A percentile compares a stretch with the other conserved stretches of the same genome.
Evolutionary conservation across 2,797 vertebrate species (phyloP).

Genomic region (Pogoniulus pusillus): DNA sequence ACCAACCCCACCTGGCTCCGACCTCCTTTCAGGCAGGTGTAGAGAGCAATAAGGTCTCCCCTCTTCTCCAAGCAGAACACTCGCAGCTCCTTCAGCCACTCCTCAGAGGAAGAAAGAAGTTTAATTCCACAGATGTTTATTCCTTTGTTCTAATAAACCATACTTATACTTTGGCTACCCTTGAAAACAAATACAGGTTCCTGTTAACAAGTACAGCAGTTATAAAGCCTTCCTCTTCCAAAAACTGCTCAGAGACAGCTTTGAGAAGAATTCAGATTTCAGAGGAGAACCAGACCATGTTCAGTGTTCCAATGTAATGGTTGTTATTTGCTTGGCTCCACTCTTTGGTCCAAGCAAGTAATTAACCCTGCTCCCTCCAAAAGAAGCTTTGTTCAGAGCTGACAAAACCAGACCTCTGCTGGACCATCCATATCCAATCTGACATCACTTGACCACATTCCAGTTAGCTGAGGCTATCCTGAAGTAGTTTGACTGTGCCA

Average conservation of each 20-base stretch:
- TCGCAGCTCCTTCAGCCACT: background rate
- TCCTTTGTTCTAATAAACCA: background rate
- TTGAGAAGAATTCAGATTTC: background rate
- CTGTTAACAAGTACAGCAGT: background rate
- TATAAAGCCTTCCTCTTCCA: background rate
- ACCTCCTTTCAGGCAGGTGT: no score
- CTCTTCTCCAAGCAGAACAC: background rate
- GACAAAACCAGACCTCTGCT: background rate
- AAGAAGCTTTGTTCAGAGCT: background rate
- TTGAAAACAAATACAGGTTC: background rate
- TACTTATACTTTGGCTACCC: background rate
- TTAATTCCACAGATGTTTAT: rapidly evolving
- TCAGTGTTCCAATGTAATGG: background rate
- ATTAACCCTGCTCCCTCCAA: background rate
- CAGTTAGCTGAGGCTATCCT: background rate
- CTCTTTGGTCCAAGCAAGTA: background rate
- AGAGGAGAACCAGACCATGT: background rate
- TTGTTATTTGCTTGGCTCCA: background rate
- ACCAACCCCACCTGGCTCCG: background rate
- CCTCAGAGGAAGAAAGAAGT: background rate
- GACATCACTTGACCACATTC: background rate
- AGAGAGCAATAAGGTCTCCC: background rate
- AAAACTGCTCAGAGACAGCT: background rate
- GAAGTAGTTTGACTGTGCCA: background rate
- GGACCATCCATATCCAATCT: background rate